Conservation (phyloP, 35 echinoderm and acorn worm species). For the Strongylocentrotus purpuratus region DNA sequence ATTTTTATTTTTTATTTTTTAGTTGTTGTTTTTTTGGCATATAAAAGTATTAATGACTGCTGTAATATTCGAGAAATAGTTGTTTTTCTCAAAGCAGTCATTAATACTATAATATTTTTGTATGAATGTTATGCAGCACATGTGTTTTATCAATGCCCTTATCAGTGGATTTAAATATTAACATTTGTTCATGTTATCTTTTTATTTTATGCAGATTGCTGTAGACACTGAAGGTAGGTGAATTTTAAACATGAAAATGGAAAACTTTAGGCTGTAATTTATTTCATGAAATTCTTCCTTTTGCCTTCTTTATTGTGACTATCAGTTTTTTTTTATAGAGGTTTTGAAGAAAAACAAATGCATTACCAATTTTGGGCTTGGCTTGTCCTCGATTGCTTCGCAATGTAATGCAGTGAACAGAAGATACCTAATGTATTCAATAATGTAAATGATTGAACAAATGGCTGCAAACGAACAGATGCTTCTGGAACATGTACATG, state of each 20-base stretch:
- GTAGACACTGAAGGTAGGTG: conserved; percentile 53
- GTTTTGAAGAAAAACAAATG: background rate
- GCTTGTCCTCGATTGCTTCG: background rate
- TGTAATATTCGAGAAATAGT: too few species aligned
- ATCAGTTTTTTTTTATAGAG: background rate
- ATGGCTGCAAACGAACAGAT: too few species aligned
- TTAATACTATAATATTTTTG: too few species aligned
- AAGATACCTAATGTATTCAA: too few species aligned
- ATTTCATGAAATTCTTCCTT: background rate
- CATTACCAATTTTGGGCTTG: background rate
- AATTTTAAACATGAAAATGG: background rate
- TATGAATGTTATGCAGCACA: too few species aligned
- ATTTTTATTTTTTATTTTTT: too few species aligned
- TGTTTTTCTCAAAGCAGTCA: too few species aligned
- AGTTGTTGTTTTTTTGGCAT: too few species aligned
- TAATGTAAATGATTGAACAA: too few species aligned
- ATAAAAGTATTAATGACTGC: too few species aligned
- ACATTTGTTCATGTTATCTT: background rate
- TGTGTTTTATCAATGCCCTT: background rate
- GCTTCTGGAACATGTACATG: too few species aligned
- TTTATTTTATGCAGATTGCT: conserved; percentile 30
- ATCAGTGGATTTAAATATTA: background rate
- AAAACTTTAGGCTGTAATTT: background rate
- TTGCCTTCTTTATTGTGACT: background rate
- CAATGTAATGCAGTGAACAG: background rate